Percentiles rank a stretch among this genome's conserved stretches.
phyloP scores from a whole-genome alignment of 1,140 invertebrate genomes.

The Laupala kohalensis region DNA sequence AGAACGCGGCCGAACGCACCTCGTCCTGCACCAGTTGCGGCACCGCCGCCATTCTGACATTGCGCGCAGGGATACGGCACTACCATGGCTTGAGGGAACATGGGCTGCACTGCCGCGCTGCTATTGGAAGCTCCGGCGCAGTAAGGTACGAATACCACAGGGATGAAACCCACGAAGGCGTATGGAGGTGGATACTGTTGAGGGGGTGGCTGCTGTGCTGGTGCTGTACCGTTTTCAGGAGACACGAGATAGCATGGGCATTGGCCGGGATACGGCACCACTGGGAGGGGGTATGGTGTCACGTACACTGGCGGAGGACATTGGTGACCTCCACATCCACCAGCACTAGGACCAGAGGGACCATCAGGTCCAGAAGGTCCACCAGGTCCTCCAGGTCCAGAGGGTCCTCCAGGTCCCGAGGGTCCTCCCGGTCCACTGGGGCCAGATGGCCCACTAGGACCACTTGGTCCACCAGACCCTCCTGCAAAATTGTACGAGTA shows the following conservation, averaged over 20 bases:
- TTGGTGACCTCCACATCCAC: not conserved
- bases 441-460: conserved; percentile 9
- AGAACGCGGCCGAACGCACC: conserved; percentile 4
- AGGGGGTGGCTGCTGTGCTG: conserved; percentile 17
- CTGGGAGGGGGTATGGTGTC: conserved; percentile 37
- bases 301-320: conserved; percentile 30
- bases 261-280: conserved; percentile 34
- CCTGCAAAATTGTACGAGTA: too few relatives aligned
- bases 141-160: conserved; percentile 42
- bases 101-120: conserved; percentile 32
- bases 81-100: conserved; percentile 39
- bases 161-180: conserved; percentile 39
- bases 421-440: not conserved
- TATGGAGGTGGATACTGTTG: conserved; percentile 23
- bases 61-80: conserved; percentile 28
- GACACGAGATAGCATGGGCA: conserved; percentile 40
- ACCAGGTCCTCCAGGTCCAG: conserved; percentile 1
- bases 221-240: conserved; percentile 22
- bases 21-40: not conserved
- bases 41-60: not conserved
- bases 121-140: conserved; percentile 29
- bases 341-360: not conserved
- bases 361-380: not conserved
- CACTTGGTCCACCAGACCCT: conserved; percentile 3
- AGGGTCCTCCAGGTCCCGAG: not conserved